phyloP scores from a whole-genome alignment of 2,797 vertebrate genomes.

The Sebastes trivittatus region DNA sequence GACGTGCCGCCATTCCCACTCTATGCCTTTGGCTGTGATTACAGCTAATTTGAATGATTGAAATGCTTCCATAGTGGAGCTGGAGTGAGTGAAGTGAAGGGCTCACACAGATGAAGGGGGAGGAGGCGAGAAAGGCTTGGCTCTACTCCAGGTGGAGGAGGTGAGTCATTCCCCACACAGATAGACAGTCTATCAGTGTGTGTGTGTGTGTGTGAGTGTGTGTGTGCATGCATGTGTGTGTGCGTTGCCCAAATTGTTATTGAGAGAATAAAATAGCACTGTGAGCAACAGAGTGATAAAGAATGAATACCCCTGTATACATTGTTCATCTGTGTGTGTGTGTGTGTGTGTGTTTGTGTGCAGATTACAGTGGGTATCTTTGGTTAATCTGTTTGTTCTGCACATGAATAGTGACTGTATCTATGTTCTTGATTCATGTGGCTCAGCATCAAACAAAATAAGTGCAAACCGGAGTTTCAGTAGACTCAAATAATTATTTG shows the following conservation, averaged over 20 bases:
- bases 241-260: constrained; percentile 40
- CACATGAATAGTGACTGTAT: constrained; percentile 22
- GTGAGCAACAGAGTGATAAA: constrained; percentile 32
- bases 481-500: neutral
- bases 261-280: constrained; percentile 50
- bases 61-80: constrained; percentile 76
- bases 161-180: constrained; percentile 75
- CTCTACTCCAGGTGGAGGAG: constrained; percentile 77
- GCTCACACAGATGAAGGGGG: constrained; percentile 77
- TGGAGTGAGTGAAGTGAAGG: constrained; percentile 77
- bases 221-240: constrained; percentile 10
- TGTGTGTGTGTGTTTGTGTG: constrained; percentile 13
- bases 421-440: constrained; percentile 25
- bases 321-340: neutral
- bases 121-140: constrained; percentile 75
- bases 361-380: constrained; percentile 18
- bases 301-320: constrained; percentile 37
- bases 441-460: constrained; percentile 17
- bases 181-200: constrained; percentile 61
- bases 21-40: constrained; percentile 77
- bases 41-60: constrained; percentile 82
- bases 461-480: constrained; percentile 10
- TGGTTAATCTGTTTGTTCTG: constrained; percentile 31
- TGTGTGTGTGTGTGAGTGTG: neutral
- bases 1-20: constrained; percentile 72